phyloP scores from a whole-genome alignment of 2,113 vertebrate species.

The Geothlypis trichas region DNA sequence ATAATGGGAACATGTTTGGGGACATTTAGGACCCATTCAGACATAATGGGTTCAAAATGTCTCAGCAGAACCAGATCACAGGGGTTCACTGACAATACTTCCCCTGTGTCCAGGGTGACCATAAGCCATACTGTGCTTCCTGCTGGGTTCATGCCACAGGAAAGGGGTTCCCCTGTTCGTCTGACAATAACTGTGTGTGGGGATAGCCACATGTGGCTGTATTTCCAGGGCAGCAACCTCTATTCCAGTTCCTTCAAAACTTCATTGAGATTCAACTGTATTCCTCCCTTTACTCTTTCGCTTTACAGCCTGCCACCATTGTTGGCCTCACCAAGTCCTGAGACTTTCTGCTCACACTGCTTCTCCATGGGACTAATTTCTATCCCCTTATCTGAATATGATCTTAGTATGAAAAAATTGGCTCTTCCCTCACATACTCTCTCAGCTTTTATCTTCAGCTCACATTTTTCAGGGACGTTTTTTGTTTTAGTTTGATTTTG shows the following conservation, averaged over 20 bases:
- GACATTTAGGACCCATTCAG: not conserved
- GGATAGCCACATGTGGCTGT: not conserved
- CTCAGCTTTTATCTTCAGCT: not conserved
- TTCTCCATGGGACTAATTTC: not conserved
- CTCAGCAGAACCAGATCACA: not conserved
- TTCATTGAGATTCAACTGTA: not conserved
- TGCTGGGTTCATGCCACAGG: not conserved
- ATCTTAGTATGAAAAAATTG: not conserved
- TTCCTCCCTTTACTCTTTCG: not conserved
- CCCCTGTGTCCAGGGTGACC: not conserved
- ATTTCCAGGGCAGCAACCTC: not conserved
- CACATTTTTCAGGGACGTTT: not conserved
- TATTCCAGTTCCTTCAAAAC: not conserved
- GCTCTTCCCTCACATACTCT: not conserved
- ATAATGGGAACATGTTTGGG: slow-evolving; percentile 21
- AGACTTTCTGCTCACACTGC: not conserved
- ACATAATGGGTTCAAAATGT: slow-evolving; percentile 18
- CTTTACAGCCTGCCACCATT: not conserved
- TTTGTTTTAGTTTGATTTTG: not conserved
- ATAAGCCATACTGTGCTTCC: not conserved
- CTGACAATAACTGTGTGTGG: not conserved
- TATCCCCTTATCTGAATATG: not conserved
- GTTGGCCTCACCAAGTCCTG: not conserved
- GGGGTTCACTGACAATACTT: not conserved
- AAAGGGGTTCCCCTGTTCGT: not conserved